A percentile compares a stretch with the other conserved stretches of the same genome.
phyloP scores from a whole-genome alignment of 1,140 invertebrate species.

The Oryctes rhinoceros region DNA sequence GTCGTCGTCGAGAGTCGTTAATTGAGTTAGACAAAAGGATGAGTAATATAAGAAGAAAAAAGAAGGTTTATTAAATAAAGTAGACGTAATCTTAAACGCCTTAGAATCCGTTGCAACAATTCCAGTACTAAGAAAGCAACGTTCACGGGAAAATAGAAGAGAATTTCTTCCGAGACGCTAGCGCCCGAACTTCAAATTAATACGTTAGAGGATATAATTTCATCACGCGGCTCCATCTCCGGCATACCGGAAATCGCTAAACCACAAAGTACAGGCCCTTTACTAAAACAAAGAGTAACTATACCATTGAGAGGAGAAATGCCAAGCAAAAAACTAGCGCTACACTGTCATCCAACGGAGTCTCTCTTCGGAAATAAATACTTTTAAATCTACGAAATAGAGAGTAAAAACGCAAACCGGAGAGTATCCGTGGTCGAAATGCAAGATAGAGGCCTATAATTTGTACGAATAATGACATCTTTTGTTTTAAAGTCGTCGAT shows the following conservation, averaged over 20 bases:
- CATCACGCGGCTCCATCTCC: not conserved
- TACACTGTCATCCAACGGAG: not conserved
- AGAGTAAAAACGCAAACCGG: not conserved
- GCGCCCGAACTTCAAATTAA: too few relatives aligned
- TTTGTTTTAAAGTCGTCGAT: slow-evolving; percentile 15
- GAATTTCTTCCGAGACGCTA: too few relatives aligned
- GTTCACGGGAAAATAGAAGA: too few relatives aligned
- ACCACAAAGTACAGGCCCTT: not conserved
- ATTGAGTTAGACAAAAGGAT: too few relatives aligned
- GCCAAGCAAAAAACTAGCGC: not conserved
- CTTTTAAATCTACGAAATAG: not conserved
- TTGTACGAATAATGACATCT: slow-evolving; percentile 18
- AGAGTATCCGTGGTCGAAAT: slow-evolving; percentile 3
- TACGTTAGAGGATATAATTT: not conserved
- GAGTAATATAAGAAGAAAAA: too few relatives aligned
- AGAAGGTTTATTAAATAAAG: too few relatives aligned
- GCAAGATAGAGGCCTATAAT: not conserved
- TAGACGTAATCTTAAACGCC: too few relatives aligned
- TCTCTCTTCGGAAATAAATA: not conserved
- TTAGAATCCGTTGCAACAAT: too few relatives aligned
- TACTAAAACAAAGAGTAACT: slow-evolving; percentile 8
- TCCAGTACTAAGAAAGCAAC: too few relatives aligned
- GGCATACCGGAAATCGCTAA: slow-evolving; percentile 1
- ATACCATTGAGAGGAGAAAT: not conserved
- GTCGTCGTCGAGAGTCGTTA: too few relatives aligned